Evolutionary conservation across 1,140 invertebrate genomes (phyloP).

Genomic region (Globodera rostochiensis): DNA sequence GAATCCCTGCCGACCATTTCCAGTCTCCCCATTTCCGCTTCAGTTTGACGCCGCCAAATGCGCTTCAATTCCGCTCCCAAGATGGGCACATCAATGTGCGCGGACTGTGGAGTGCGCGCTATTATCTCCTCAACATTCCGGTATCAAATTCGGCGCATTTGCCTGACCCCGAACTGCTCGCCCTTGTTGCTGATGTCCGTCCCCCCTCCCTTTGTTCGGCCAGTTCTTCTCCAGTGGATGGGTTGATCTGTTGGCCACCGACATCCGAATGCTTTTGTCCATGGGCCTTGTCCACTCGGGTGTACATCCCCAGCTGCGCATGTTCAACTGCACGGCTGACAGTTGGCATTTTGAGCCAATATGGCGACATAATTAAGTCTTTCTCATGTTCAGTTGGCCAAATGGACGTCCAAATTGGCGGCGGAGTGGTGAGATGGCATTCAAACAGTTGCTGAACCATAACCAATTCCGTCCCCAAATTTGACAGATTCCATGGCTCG

Average conservation of each 20-base stretch:
- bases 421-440: background rate
- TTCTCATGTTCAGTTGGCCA: slow-evolving; percentile 34
- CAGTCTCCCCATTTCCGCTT: slow-evolving; percentile 57
- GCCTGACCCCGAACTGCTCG: too few species aligned
- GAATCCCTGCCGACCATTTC: slow-evolving; percentile 50
- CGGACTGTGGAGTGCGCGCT: slow-evolving; percentile 59
- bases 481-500: slow-evolving; percentile 53
- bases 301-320: slow-evolving; percentile 48
- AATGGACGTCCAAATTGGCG: slow-evolving; percentile 37
- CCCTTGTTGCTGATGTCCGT: background rate
- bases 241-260: slow-evolving; percentile 49
- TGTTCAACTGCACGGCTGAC: slow-evolving; percentile 42
- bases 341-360: slow-evolving; percentile 11
- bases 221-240: slow-evolving; percentile 48
- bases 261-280: slow-evolving; percentile 47
- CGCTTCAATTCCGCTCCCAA: slow-evolving; percentile 50
- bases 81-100: slow-evolving; percentile 53
- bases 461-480: background rate
- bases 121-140: slow-evolving; percentile 43
- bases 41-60: slow-evolving; percentile 47
- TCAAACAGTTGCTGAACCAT: too few species aligned
- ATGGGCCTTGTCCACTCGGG: slow-evolving; percentile 40
- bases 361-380: too few species aligned
- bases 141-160: slow-evolving; percentile 18
- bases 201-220: background rate